Percentiles rank a stretch among this genome's conserved stretches.
phyloP scores from a whole-genome alignment of 2,888 invertebrate genomes.

The Anthophora plumipes region DNA sequence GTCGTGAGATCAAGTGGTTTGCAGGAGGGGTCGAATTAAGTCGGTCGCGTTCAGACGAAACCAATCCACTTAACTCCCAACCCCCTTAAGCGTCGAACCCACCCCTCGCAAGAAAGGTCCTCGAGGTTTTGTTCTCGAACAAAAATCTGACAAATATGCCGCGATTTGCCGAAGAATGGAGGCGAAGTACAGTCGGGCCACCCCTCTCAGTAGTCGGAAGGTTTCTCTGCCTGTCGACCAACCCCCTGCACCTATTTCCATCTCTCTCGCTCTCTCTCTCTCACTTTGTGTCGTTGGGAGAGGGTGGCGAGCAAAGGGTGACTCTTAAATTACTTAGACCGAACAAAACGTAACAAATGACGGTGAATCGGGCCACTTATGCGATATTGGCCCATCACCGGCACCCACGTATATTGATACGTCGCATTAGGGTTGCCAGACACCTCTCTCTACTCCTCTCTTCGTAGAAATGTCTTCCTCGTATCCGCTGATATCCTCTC shows the following conservation, averaged over 20 bases:
- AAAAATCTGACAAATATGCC: slow-evolving; percentile 85
- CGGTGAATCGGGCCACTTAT: slow-evolving; percentile 80
- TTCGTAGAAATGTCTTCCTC: slow-evolving; percentile 24
- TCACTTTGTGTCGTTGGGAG: not conserved
- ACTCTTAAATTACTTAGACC: slow-evolving; percentile 81
- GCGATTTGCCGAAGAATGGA: slow-evolving; percentile 83
- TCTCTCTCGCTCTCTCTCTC: slow-evolving; percentile 30
- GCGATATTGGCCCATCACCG: slow-evolving; percentile 80
- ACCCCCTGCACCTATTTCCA: not conserved
- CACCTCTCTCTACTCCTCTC: slow-evolving; percentile 43
- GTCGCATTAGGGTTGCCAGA: slow-evolving; percentile 72
- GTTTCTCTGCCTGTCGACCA: slow-evolving; percentile 30
- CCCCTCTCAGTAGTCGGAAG: slow-evolving; percentile 41
- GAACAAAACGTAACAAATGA: slow-evolving; percentile 82
- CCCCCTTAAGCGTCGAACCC: slow-evolving; percentile 36
- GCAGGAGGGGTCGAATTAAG: slow-evolving; percentile 61
- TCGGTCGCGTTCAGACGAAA: slow-evolving; percentile 72
- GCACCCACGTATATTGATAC: slow-evolving; percentile 78
- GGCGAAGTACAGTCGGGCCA: slow-evolving; percentile 70
- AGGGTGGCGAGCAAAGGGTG: slow-evolving; percentile 68
- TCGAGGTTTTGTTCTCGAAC: slow-evolving; percentile 81
- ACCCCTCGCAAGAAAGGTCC: slow-evolving; percentile 54
- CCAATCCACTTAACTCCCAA: slow-evolving; percentile 82
- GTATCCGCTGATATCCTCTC: not conserved
- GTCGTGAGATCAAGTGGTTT: slow-evolving; percentile 37